Evolutionary conservation across 2,113 vertebrate genomes (phyloP).

Genomic region (Chionis minor): DNA sequence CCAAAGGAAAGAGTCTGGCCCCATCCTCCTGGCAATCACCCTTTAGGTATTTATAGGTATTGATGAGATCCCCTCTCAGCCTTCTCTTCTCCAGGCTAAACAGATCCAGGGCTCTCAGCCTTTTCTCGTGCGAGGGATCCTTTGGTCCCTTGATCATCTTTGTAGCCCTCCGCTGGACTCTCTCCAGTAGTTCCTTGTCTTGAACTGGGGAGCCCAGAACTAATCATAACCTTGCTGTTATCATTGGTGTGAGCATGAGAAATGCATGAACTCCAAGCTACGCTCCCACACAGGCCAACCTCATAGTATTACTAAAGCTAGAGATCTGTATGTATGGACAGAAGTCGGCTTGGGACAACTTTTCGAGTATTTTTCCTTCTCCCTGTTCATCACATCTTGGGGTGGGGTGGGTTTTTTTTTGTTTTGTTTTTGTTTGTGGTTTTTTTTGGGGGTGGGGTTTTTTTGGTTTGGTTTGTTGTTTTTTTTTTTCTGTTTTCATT

Average conservation of each 20-base stretch:
- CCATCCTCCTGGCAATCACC: no score
- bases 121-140: no score
- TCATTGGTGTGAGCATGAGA: neutral
- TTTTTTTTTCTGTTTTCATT: neutral
- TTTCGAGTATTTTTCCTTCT: neutral
- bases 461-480: neutral
- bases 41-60: no score
- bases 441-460: neutral
- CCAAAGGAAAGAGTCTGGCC: no score
- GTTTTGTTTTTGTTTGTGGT: neutral
- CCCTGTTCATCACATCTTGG: neutral
- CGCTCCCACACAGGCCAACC: neutral
- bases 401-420: neutral
- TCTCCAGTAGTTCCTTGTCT: no score
- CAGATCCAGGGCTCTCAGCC: no score
- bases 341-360: neutral
- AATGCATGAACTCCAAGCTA: neutral
- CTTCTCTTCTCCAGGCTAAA: no score
- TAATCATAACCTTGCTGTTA: neutral
- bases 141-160: no score
- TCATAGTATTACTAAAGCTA: neutral
- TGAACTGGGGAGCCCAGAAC: no score
- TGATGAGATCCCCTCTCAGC: no score
- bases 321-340: neutral
- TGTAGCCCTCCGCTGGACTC: no score